Percentiles rank a stretch among this genome's conserved stretches.
phyloP scores from a whole-genome alignment of 1,140 invertebrate species.

The Hypothenemus hampei region DNA sequence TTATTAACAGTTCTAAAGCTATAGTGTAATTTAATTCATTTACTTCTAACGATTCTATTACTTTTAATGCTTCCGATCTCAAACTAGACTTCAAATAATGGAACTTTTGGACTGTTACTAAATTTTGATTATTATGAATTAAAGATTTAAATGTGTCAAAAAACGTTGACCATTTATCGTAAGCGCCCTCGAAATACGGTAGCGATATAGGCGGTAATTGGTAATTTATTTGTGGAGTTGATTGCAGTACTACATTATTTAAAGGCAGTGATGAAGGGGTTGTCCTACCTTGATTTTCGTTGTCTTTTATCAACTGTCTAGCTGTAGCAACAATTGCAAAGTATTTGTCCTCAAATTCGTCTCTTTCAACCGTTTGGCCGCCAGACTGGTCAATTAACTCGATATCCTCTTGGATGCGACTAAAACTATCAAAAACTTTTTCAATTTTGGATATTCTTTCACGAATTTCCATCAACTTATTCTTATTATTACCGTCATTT shows the following conservation, averaged over 20 bases:
- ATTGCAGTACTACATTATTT: neutral
- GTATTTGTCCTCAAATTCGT: no score
- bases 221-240: neutral
- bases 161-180: constrained; percentile 12
- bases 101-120: constrained; percentile 9
- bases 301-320: no score
- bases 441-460: neutral
- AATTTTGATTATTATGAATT: constrained; percentile 8
- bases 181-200: constrained; percentile 1
- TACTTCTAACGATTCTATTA: constrained; percentile 7
- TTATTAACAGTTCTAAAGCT: constrained; percentile 5
- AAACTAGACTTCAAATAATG: constrained; percentile 16
- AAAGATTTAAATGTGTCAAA: constrained; percentile 5
- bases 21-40: constrained; percentile 10
- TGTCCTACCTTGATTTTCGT: no score
- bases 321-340: no score
- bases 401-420: no score
- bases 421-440: constrained; percentile 5
- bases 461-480: neutral
- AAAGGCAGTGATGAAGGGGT: no score
- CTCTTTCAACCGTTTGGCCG: neutral
- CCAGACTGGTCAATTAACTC: neutral
- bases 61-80: constrained; percentile 5
- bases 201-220: constrained; percentile 3
- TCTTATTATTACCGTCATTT: neutral